Base-by-base conservation (phyloP, 2,113 vertebrate species). In the Regulus satrapa region DNA sequence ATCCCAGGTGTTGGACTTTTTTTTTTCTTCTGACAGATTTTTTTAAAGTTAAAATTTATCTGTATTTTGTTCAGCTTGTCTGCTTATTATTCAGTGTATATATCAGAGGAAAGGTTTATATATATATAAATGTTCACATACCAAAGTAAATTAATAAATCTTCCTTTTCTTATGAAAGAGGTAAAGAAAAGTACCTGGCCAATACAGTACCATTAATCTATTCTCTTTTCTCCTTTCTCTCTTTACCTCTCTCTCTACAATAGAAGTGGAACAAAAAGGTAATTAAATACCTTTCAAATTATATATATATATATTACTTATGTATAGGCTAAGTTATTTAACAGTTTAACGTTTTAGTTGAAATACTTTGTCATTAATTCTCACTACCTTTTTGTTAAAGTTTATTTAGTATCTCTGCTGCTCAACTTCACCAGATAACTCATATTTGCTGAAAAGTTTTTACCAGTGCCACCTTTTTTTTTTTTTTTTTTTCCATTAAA, bases 221-320 rank as follows among this genome's bases (percentile, higher is more conserved):
- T 99, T 99, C 98, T 98, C 98, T 98, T 98, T 97, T 98, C 98
- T 98, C 94, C 98, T 98, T 98, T 98, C 97, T 98, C 98, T 99
- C 97, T 98, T 97, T 97, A 96, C 98, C 98, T 98, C 97, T 98
- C 97, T 98, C 98, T 99, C 98, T 98, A 96, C 98, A 99, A 98
- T 99, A 99, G 99, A 99, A 99, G 99, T 99, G 99, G 99, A 99
- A 98, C 99, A 99, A 99, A 99, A 99, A 99, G 99, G 99, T 99
- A 99, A 99, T 98, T 98, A 98, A 99, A 98, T 99, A 98, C 98
- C 98, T 98, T 99, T 98, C 97, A 95, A 98, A 98, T 98, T 98
- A 97, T 98, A 97, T 97, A 98, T 94, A 98, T 94, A 97, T 98
- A 97, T 96, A 88, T 97, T 93, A 95, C 96, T 97, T 98, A 95